Evolutionary conservation across 2,888 invertebrate genomes (phyloP), one percentile per base, ranked within the genome.

Genomic region (Tenodera sinensis): DNA sequence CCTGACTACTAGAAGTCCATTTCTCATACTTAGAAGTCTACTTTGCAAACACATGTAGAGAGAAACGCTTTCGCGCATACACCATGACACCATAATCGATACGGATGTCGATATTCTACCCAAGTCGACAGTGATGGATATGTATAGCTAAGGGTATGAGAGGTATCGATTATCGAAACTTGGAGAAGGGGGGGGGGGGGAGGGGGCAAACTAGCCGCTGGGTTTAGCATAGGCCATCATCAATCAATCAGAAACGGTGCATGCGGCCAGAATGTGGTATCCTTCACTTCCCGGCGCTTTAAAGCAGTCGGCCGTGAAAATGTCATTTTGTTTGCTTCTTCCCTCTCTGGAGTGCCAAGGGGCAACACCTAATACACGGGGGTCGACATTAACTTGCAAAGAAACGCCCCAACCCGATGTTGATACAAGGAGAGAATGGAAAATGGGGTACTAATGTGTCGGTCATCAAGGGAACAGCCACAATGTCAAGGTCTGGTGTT

Each of bases 91-190:
- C 54, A 71, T 71, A 71, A 71, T 71, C 54, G 85, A 85, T 81
- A 86, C 86, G 47, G n/a, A 86, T 81, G 86, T 86, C 86, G 86
- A 86, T 86, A 86, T 86, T 28, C 42, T 42, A 34, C 28, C 85
- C 85, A 20, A 85, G 30, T 86, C 71, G 71, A 81, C 86, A 81
- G 28, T 86, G 86, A 86, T 86, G 86, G 81, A 86, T 86, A 86
- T 30, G 85, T 86, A 54, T n/a, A n/a, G 28, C 54, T 71, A 25
- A 4, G 54, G 54, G 54, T 71, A 71, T 71, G 42, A 28, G 86
- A 86, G 71, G 81, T 86, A 86, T 86, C 86, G 86, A 86, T 86
- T 86, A 86, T 86, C 81, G 86, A 86, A 81, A 86, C 54, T 14
- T 71, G 54, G 54, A 54, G 54, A 20, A 8, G 25, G 54, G 6